phyloP scores from a whole-genome alignment of 2,888 invertebrate genomes.

The Sinotaia quadrata region DNA sequence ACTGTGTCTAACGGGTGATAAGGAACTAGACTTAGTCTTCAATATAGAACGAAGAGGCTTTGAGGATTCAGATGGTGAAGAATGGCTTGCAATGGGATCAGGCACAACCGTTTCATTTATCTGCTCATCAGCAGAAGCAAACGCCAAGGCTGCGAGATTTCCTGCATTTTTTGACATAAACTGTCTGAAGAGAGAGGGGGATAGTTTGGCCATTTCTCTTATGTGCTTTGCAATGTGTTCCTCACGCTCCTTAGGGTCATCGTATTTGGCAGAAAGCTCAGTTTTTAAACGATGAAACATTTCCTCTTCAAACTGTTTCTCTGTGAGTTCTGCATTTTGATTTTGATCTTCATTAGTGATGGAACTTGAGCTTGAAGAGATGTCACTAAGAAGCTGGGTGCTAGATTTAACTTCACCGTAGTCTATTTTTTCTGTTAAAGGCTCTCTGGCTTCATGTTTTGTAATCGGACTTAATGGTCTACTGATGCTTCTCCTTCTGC shows the following conservation, averaged over 20 bases:
- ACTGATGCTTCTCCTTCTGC: constrained; percentile 11
- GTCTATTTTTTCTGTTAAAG: too few relatives aligned
- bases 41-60: constrained; percentile 53
- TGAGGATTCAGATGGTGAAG: constrained; percentile 15
- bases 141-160: constrained; percentile 15
- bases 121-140: neutral
- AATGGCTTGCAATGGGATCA: constrained; percentile 12
- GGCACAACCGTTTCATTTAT: neutral
- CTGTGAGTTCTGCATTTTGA: neutral
- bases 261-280: constrained; percentile 11
- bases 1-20: constrained; percentile 43
- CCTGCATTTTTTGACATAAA: constrained; percentile 28
- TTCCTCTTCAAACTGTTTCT: constrained; percentile 24
- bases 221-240: constrained; percentile 22
- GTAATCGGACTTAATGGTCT: constrained; percentile 21
- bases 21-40: constrained; percentile 16
- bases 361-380: too few relatives aligned
- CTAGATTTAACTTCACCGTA: too few relatives aligned
- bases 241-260: constrained; percentile 20
- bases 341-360: neutral
- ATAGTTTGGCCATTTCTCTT: constrained; percentile 25
- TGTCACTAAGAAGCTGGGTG: too few relatives aligned
- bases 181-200: constrained; percentile 15
- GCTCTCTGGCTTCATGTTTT: too few relatives aligned
- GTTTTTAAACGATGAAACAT: constrained; percentile 22